Conservation (phyloP, 2,888 invertebrate genomes). For the Plebejus melissa region DNA sequence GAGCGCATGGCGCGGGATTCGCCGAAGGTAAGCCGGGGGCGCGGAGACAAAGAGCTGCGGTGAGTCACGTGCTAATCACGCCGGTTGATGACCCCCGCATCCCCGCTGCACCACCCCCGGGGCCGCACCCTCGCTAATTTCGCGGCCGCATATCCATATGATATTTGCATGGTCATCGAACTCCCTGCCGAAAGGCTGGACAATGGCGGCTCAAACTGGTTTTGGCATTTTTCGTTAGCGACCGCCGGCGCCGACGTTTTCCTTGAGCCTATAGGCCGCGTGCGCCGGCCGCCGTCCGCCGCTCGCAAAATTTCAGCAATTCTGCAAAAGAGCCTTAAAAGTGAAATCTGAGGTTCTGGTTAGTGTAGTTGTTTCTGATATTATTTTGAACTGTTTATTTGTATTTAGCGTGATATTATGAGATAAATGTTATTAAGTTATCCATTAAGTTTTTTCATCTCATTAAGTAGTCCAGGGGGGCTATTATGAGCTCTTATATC, state of each 20-base stretch:
- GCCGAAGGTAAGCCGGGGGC: conserved; percentile 48
- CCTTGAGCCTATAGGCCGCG: conserved; percentile 47
- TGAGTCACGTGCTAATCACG: conserved; percentile 63
- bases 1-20: conserved; percentile 43
- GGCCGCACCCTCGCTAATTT: conserved; percentile 63
- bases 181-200: conserved; percentile 64
- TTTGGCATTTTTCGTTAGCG: conserved; percentile 64
- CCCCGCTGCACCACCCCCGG: conserved; percentile 55
- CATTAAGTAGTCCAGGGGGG: background rate
- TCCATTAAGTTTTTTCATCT: background rate
- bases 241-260: conserved; percentile 54
- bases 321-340: conserved; percentile 35
- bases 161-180: conserved; percentile 73
- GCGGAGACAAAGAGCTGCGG: conserved; percentile 60
- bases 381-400: conserved; percentile 20
- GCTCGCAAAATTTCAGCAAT: conserved; percentile 37
- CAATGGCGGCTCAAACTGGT: conserved; percentile 74
- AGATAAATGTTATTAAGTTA: background rate
- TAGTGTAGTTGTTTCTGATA: conserved; percentile 13
- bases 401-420: background rate
- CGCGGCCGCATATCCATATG: conserved; percentile 51
- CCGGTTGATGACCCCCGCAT: conserved; percentile 65
- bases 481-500: too few species aligned
- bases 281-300: conserved; percentile 31
- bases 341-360: conserved; percentile 38